Evolutionary conservation across 2,797 vertebrate species (phyloP).

Genomic region (Mormyrops attenuatus): DNA sequence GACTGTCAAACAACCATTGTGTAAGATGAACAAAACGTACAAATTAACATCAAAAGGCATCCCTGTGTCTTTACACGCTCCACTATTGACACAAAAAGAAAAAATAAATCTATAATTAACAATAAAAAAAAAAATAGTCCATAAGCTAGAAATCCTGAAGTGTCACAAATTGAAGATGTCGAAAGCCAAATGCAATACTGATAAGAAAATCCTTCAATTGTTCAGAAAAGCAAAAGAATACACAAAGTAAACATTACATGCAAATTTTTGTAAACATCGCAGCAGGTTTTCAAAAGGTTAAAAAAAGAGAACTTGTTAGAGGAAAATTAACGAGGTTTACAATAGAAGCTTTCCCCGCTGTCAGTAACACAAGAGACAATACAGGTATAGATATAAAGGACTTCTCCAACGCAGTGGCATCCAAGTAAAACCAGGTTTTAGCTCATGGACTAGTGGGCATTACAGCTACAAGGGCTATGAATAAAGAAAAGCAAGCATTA

Average conservation of each 20-base stretch:
- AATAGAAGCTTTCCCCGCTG: conserved; percentile 63
- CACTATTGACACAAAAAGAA: conserved; percentile 64
- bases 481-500: conserved; percentile 99
- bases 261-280: conserved; percentile 57
- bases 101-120: conserved; percentile 74
- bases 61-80: conserved; percentile 63
- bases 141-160: conserved; percentile 89
- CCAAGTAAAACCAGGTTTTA: conserved; percentile 93
- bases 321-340: conserved; percentile 56
- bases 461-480: conserved; percentile 88
- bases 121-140: conserved; percentile 70
- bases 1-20: conserved; percentile 50
- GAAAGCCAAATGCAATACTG: conserved; percentile 53
- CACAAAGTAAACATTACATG: conserved; percentile 65
- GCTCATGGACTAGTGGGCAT: conserved; percentile 96
- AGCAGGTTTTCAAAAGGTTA: conserved; percentile 56
- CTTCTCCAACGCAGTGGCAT: conserved; percentile 71
- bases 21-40: conserved; percentile 17
- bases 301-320: conserved; percentile 62
- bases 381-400: conserved; percentile 65
- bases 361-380: conserved; percentile 68
- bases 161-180: conserved; percentile 60
- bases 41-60: conserved; percentile 56
- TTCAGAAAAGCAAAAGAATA: conserved; percentile 50
- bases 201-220: conserved; percentile 49